Percentiles rank a stretch among this genome's conserved stretches.
Evolutionary conservation across 2,888 invertebrate species (phyloP).

Genomic region (Mactromeris polynyma): DNA sequence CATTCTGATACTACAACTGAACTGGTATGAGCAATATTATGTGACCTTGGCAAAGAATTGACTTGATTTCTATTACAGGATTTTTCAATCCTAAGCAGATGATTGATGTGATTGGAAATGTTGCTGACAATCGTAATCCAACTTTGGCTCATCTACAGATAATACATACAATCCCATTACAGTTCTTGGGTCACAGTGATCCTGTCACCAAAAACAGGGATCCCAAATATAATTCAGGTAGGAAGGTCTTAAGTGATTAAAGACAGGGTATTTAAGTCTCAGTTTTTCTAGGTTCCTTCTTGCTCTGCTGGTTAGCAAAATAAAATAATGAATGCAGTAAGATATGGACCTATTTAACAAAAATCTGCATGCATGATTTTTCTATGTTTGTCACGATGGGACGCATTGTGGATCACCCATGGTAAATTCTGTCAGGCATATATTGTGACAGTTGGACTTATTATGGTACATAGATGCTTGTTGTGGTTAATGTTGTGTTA

Average conservation of each 20-base stretch:
- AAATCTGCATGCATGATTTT: too few species aligned
- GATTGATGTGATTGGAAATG: constrained; percentile 85
- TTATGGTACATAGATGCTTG: too few species aligned
- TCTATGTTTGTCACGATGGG: too few species aligned
- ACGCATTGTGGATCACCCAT: too few species aligned
- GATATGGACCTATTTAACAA: background rate
- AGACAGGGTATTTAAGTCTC: background rate
- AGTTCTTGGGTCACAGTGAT: constrained; percentile 83
- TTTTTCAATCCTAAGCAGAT: constrained; percentile 84
- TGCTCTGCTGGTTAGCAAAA: background rate
- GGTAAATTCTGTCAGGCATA: too few species aligned
- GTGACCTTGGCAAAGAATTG: background rate
- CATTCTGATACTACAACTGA: too few species aligned
- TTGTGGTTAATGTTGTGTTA: too few species aligned
- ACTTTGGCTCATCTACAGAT: constrained; percentile 82
- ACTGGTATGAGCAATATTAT: too few species aligned
- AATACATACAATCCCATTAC: constrained; percentile 83
- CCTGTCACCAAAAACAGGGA: constrained; percentile 81
- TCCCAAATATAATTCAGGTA: constrained; percentile 86
- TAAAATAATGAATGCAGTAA: background rate
- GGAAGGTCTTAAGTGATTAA: background rate
- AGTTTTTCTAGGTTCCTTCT: background rate
- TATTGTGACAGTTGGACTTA: too few species aligned
- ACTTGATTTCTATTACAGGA: constrained; percentile 74
- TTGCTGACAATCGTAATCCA: constrained; percentile 85